These are phyloP conservation scores for Crotalus helleri DNA, from an alignment of 2,113 vertebrate species.

Conservation along the genomic window DNA sequence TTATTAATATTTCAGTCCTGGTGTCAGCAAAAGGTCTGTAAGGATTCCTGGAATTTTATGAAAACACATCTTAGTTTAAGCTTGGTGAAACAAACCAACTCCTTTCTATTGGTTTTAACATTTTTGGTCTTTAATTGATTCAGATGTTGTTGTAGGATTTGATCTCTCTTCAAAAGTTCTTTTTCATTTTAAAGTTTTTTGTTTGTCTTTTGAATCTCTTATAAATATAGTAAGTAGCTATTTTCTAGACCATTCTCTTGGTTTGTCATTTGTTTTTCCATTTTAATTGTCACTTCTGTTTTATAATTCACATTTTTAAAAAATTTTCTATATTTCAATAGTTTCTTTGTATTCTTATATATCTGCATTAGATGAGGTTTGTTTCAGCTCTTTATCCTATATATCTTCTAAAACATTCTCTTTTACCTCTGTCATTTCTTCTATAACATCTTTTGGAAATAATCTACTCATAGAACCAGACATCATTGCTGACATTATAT, in stretches of 20 bases:
- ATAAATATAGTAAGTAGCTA: background rate
- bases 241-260: background rate
- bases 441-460: background rate
- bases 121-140: background rate
- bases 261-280: background rate
- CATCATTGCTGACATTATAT: background rate
- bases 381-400: background rate
- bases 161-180: background rate
- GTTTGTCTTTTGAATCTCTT: background rate
- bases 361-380: background rate
- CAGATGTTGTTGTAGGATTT: background rate
- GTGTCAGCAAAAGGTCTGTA: background rate
- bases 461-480: background rate
- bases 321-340: background rate
- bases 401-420: background rate
- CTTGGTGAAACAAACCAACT: background rate
- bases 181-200: background rate
- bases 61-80: background rate
- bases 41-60: background rate
- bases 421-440: background rate
- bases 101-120: background rate
- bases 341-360: background rate
- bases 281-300: background rate
- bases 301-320: background rate
- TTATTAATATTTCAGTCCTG: background rate